Evolutionary conservation across 2,888 invertebrate genomes (phyloP), one percentile per base, ranked within the genome.

Genomic region (Imbricaverruca yamaguchii): DNA sequence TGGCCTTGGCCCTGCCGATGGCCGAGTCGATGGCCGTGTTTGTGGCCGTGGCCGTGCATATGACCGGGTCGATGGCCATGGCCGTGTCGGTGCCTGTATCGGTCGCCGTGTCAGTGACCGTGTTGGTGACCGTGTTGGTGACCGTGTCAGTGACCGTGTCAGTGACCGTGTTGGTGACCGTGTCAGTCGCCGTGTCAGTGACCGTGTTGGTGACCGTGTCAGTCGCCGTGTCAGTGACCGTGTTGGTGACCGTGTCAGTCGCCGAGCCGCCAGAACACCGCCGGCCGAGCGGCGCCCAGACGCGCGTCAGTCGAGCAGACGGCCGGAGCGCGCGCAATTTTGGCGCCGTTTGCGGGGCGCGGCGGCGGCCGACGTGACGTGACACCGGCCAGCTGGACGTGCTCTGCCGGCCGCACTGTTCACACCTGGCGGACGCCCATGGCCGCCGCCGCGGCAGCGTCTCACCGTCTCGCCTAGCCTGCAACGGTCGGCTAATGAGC

Each of bases 281-380:
- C 90, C 88, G 39, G 83, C 90, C 89, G 81, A 87, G 86, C 55
- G 89, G 84, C 0, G 89, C 88, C 81, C 89, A 87, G 78, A 86
- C 86, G 81, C 87, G 86, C 81, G 86, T 85, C 11, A 83, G 83
- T 0, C 84, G 84, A 67, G 86, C 85, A 13, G 86, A 87, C 53
- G 86, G 86, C 65, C 84, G 83, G n/a, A 86, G 86, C 83, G 87
- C 88, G 84, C 88, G 88, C 86, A 94, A 94, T 0, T 94, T 94
- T 83, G 93, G 91, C 83, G 94, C 39, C 39, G 39, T 39, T 39
- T 39, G 39, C 39, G 1, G 39, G 39, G 39, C 88, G 86, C 93
- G 91, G 12, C 92, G 92, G 12, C 93, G 90, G 92, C 56, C 93
- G 94, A 89, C 94, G 94, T 84, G 93, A 92, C 83, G 80, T 87